phyloP scores from a whole-genome alignment of 2,113 vertebrate genomes.

The Amblyornis subalaris region DNA sequence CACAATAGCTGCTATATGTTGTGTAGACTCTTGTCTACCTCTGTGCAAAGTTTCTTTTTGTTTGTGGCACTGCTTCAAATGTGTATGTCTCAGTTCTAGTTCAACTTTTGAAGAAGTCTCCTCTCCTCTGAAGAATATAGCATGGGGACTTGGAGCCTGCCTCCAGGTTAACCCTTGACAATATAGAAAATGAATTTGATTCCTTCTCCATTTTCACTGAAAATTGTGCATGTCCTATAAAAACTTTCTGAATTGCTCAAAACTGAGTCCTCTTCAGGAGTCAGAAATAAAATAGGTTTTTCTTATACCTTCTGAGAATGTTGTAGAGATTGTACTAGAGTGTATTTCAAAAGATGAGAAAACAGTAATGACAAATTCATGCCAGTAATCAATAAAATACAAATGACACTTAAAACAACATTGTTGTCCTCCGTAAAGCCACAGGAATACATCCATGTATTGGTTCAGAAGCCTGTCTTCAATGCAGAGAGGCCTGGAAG shows the following conservation, averaged over 20 bases:
- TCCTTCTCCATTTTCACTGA: background rate
- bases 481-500: background rate
- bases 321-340: background rate
- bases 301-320: background rate
- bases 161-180: too few species aligned
- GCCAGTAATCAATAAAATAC: background rate
- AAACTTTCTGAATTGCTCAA: background rate
- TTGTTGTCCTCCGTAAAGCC: background rate
- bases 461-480: background rate
- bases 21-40: background rate
- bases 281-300: background rate
- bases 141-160: too few species aligned
- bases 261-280: background rate
- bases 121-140: too few species aligned
- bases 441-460: background rate
- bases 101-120: background rate
- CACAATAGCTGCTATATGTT: background rate
- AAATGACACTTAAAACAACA: background rate
- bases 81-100: background rate
- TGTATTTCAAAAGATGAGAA: background rate
- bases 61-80: background rate
- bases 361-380: background rate
- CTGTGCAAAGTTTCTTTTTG: background rate
- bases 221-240: background rate
- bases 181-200: background rate